Evolutionary conservation across 2,797 vertebrate species (phyloP), one percentile per base, ranked within the genome.

Genomic region (Valencia hispanica): DNA sequence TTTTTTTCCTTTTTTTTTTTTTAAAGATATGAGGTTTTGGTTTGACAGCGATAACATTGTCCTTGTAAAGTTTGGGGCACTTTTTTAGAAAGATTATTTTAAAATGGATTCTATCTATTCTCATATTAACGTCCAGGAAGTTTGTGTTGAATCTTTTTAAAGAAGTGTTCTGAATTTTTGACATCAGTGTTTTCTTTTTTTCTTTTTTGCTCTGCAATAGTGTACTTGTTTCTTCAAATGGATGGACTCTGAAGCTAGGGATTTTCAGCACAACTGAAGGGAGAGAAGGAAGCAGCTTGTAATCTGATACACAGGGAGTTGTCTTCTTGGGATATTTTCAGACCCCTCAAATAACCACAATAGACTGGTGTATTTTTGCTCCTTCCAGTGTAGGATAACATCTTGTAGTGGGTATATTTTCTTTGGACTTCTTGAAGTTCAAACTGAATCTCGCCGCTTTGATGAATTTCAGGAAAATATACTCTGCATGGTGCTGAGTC

Each of bases 281-380:
- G n/a, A 10, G 68, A 79, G 77, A 76, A 57, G 69, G 80, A 81
- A 80, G 55, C 63, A 71, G 70, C 71, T 74, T 87, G 88, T 88
- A 84, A 91, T 90, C 59, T 79, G 78, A 83, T 80, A 79, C 51
- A 70, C 0, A 7, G 79, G 89, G 82, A 90, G 88, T 88, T 87
- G 80, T 85, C 88, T 86, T 87, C 30, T 50, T 74, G 51, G 73
- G 79, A 53, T 92, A 89, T 89, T 87, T 91, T 89, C 80, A 91
- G 85, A 78, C 82, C 90, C 75, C 68, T 89, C 66, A 84, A 86
- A 87, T 90, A 90, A 89, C 92, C 90, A 89, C 89, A 89, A 91
- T 90, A 81, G 78, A 78, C 66, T 69, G 81, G 87, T 91, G 74
- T 91, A 88, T 89, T 92, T 92, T 84, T 73, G 73, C 86, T 63